Base-by-base conservation (phyloP, 2,113 vertebrate species). In the Tautogolabrus adspersus region DNA sequence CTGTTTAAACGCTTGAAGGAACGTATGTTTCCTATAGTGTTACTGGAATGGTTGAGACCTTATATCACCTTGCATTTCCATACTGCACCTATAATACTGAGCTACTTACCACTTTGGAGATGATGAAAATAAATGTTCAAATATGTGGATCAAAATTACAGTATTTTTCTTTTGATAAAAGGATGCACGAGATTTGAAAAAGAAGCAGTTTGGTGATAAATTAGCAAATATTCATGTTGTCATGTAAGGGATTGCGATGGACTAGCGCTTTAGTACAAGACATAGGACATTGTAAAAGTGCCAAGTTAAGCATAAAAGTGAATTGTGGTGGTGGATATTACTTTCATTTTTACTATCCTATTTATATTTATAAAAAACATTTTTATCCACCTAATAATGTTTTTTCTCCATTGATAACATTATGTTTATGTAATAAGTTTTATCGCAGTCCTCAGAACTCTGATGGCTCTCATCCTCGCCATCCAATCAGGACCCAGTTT, bases 1-100 rank as follows among this genome's bases (percentile, higher is more conserved):
- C 84, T 87, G 72, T 58, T 85, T 71, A 75, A 87, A 89, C 42
- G 67, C 70, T 6, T 26, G 5, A 56, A 66, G 65, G 30, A 55
- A 81, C 37, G 22, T 71, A 51, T 80, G 75, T 73, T 79, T 66
- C 64, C 47, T 63, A 60, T 52, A 64, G 52, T 75, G 70, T 58
- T 58, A 61, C 30, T 8, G 8, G 8, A 44, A 49, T 19, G 3
- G 52, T 21, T 71, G 67, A 56, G 66, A 54, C 51, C 40, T 57
- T 57, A 52, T 6, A 34, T 68, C 62, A 46, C 58, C 66, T 64
- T 26, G 5, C 52, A 18, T 46, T 49, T 63, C 7, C 3, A 47
- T 64, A 49, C 47, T 18, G 15, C 47, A 49, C 57, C 22, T 12
- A 6, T 34, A 51, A 5, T 34, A 66, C 69, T 60, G 0, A n/a